Percentiles rank a stretch among this genome's conserved stretches.
phyloP scores from a whole-genome alignment of 2,113 vertebrate genomes.

The Vulpes vulpes region DNA sequence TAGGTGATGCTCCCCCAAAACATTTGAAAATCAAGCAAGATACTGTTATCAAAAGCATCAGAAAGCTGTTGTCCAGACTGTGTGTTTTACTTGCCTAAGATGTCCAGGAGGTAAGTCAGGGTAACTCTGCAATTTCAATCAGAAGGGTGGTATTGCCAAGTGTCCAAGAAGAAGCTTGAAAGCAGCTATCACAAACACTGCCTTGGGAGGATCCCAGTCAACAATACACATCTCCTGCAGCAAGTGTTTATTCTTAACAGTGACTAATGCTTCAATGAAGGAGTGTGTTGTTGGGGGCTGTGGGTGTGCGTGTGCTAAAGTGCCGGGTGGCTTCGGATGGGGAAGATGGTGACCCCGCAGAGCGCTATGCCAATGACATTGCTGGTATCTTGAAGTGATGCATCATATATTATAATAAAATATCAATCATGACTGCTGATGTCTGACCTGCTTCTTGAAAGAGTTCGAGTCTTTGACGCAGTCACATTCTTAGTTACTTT shows the following conservation, averaged over 20 bases:
- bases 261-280: slow-evolving; percentile 41
- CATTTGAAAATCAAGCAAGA: slow-evolving; percentile 73
- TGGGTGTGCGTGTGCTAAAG: neutral
- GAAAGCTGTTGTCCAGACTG: slow-evolving; percentile 68
- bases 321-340: fast-evolving
- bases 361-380: neutral
- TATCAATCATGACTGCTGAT: neutral
- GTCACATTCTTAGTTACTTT: slow-evolving; percentile 60
- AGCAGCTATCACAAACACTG: slow-evolving; percentile 52
- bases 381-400: slow-evolving; percentile 36
- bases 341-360: neutral
- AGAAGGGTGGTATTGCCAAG: neutral
- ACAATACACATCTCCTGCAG: slow-evolving; percentile 17
- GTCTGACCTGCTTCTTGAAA: slow-evolving; percentile 46
- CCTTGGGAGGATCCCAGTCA: slow-evolving; percentile 53
- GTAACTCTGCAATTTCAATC: slow-evolving; percentile 58
- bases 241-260: slow-evolving; percentile 72
- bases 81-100: slow-evolving; percentile 70
- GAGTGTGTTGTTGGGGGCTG: fast-evolving
- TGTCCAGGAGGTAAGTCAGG: slow-evolving; percentile 20
- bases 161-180: slow-evolving; percentile 61
- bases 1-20: neutral
- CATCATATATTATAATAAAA: slow-evolving; percentile 61
- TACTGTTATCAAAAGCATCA: slow-evolving; percentile 58
- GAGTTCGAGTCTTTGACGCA: neutral